These are phyloP conservation scores for Cataglyphis hispanica DNA, from an alignment of 1,140 invertebrate genomes.

Conservation along the genomic window DNA sequence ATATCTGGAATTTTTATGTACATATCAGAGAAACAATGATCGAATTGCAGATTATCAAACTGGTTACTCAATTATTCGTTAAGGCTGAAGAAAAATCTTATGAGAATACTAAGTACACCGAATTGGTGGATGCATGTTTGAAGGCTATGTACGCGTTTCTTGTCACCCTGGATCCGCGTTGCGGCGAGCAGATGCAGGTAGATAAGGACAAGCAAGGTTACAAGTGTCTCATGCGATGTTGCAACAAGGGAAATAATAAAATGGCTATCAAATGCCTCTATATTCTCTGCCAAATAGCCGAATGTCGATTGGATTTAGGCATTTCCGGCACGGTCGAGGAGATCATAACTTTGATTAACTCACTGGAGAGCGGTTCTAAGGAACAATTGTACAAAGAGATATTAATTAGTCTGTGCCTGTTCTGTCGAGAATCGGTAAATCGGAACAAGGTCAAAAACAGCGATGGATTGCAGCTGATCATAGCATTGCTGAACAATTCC, in stretches of 20 bases:
- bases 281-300: slow-evolving; percentile 78
- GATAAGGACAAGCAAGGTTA: slow-evolving; percentile 77
- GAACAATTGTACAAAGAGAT: slow-evolving; percentile 68
- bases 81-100: slow-evolving; percentile 65
- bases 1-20: slow-evolving; percentile 79
- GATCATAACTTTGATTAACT: slow-evolving; percentile 72
- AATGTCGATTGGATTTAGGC: slow-evolving; percentile 80
- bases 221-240: slow-evolving; percentile 76
- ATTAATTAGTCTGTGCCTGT: slow-evolving; percentile 77
- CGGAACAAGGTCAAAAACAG: slow-evolving; percentile 74
- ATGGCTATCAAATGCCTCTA: slow-evolving; percentile 80
- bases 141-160: slow-evolving; percentile 81
- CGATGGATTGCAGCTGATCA: slow-evolving; percentile 79
- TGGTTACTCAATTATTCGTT: slow-evolving; percentile 76
- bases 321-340: slow-evolving; percentile 76
- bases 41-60: slow-evolving; percentile 71
- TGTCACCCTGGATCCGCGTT: slow-evolving; percentile 62
- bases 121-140: slow-evolving; percentile 79
- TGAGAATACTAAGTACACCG: slow-evolving; percentile 67
- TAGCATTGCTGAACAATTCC: slow-evolving; percentile 75
- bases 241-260: slow-evolving; percentile 73
- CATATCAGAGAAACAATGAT: slow-evolving; percentile 78
- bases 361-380: background rate
- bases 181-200: slow-evolving; percentile 76
- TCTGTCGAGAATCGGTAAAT: slow-evolving; percentile 83